Conservation (phyloP, 2,113 vertebrate species). For the Kryptolebias marmoratus region DNA sequence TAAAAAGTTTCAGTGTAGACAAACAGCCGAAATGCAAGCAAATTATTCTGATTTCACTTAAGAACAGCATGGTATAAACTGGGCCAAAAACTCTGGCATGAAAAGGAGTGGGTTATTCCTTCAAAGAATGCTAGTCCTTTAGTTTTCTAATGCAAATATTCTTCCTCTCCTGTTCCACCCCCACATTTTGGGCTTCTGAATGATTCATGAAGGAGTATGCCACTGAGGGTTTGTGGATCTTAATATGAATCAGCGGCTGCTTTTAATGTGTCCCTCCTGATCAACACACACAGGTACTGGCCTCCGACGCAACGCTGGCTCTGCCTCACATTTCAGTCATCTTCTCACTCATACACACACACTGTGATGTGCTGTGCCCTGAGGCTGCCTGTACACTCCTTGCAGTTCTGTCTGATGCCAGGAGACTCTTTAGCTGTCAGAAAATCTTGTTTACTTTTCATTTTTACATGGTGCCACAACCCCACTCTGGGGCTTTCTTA, state of each 20-base stretch:
- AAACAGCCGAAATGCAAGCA: too few relatives aligned
- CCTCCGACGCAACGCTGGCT: not conserved
- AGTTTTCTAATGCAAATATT: slow-evolving; percentile 34
- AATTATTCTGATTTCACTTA: too few relatives aligned
- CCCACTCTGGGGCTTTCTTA: slow-evolving; percentile 46
- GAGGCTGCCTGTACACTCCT: slow-evolving; percentile 22
- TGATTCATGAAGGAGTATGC: slow-evolving; percentile 57
- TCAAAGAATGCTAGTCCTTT: not conserved
- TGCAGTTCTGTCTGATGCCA: slow-evolving; percentile 47
- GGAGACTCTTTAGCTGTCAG: slow-evolving; percentile 71
- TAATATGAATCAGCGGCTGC: slow-evolving; percentile 35
- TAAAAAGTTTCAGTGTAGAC: too few relatives aligned
- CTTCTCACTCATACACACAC: slow-evolving; percentile 16
- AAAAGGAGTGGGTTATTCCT: too few relatives aligned
- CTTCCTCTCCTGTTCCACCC: not conserved
- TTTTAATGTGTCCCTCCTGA: slow-evolving; percentile 73
- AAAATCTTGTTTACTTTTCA: slow-evolving; percentile 71
- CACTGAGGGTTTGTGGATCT: slow-evolving; percentile 46
- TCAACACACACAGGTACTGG: slow-evolving; percentile 48
- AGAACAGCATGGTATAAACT: too few relatives aligned
- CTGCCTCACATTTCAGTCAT: slow-evolving; percentile 41
- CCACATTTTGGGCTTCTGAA: slow-evolving; percentile 32
- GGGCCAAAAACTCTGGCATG: too few relatives aligned
- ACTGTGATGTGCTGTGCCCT: slow-evolving; percentile 13
- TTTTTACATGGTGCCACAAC: slow-evolving; percentile 53